A percentile compares a stretch with the other conserved stretches of the same genome.
phyloP scores from a whole-genome alignment of 2,113 vertebrate species.

The Hucho hucho region DNA sequence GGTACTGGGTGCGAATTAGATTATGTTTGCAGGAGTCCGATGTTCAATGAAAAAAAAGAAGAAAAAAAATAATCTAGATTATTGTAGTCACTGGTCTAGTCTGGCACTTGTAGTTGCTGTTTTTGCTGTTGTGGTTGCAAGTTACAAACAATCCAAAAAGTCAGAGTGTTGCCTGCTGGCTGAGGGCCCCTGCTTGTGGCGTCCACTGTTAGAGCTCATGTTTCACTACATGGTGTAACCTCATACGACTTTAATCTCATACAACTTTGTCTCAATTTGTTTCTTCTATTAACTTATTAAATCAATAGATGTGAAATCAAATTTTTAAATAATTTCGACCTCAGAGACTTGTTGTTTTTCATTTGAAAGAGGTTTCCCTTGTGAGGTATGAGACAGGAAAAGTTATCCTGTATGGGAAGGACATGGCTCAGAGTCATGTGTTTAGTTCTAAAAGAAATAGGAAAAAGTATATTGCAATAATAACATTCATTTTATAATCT shows the following conservation, averaged over 20 bases:
- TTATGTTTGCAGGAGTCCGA: slow-evolving; percentile 75
- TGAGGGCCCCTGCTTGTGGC: slow-evolving; percentile 75
- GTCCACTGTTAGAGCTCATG: slow-evolving; percentile 73
- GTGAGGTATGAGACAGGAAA: slow-evolving; percentile 23
- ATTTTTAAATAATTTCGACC: neutral
- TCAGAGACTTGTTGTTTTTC: slow-evolving; percentile 26
- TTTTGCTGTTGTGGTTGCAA: slow-evolving; percentile 76
- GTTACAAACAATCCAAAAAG: slow-evolving; percentile 71
- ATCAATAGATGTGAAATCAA: slow-evolving; percentile 17
- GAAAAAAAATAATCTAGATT: slow-evolving; percentile 48
- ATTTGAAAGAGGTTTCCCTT: slow-evolving; percentile 19
- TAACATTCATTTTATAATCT: slow-evolving; percentile 62
- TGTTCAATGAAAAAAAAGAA: slow-evolving; percentile 68
- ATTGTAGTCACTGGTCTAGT: slow-evolving; percentile 82
- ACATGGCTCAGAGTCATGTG: slow-evolving; percentile 27
- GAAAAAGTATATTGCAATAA: slow-evolving; percentile 66
- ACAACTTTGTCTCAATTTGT: slow-evolving; percentile 64
- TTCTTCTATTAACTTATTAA: slow-evolving; percentile 45
- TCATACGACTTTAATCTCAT: slow-evolving; percentile 51
- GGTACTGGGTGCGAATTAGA: slow-evolving; percentile 88
- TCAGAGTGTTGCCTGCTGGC: slow-evolving; percentile 57
- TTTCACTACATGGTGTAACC: slow-evolving; percentile 66
- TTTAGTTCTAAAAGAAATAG: slow-evolving; percentile 38
- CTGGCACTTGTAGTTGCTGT: slow-evolving; percentile 87
- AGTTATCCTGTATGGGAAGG: slow-evolving; percentile 40